phyloP scores from a whole-genome alignment of 2,888 invertebrate genomes.

The Anorthoa munda region DNA sequence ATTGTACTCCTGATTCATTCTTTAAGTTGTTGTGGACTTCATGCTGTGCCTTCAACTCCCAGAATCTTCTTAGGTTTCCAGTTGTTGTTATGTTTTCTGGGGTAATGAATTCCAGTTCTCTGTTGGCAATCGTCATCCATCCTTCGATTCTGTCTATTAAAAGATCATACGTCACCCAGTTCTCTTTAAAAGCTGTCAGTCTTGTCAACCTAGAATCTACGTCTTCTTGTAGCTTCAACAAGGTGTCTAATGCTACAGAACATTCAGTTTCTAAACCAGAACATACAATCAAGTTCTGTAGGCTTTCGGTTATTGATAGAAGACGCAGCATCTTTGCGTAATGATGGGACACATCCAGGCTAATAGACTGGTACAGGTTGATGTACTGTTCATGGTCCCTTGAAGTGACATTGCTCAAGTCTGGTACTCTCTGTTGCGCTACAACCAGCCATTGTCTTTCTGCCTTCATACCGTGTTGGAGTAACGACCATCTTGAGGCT shows the following conservation, averaged over 20 bases:
- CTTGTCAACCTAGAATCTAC: constrained; percentile 94
- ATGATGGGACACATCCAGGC: constrained; percentile 95
- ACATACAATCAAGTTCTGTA: constrained; percentile 94
- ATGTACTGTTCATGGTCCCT: constrained; percentile 96
- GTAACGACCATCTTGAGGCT: constrained; percentile 95
- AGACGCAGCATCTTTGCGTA: constrained; percentile 95
- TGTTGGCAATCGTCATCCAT: constrained; percentile 94
- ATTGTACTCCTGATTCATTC: constrained; percentile 93
- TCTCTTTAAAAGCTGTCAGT: constrained; percentile 94
- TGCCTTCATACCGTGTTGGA: constrained; percentile 95
- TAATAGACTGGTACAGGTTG: constrained; percentile 95
- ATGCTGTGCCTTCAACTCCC: constrained; percentile 97
- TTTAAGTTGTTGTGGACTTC: constrained; percentile 95
- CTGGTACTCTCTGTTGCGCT: constrained; percentile 96
- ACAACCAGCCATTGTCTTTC: constrained; percentile 96
- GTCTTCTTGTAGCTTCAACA: constrained; percentile 94
- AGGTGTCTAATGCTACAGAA: constrained; percentile 93
- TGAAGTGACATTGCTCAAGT: constrained; percentile 95
- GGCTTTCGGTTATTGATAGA: constrained; percentile 93
- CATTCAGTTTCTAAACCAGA: constrained; percentile 94
- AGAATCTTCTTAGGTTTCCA: constrained; percentile 95
- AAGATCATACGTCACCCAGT: constrained; percentile 94
- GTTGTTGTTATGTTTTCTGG: constrained; percentile 92
- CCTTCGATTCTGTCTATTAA: constrained; percentile 94
- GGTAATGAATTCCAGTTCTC: constrained; percentile 93